A percentile compares a stretch with the other conserved stretches of the same genome.
Evolutionary conservation across 2,797 vertebrate genomes (phyloP).

Genomic region (Sebastes goodei): DNA sequence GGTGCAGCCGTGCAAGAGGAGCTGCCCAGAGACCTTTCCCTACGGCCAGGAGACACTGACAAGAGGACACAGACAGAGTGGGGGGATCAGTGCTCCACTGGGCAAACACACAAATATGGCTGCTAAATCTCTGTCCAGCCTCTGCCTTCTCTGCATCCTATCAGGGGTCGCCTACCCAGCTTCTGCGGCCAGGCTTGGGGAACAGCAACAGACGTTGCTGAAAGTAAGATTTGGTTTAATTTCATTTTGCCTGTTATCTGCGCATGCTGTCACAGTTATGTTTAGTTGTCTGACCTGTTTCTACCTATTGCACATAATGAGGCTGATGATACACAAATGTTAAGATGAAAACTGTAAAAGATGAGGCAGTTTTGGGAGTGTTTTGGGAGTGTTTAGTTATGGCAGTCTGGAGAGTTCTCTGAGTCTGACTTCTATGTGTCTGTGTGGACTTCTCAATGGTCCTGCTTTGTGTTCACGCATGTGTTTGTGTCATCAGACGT

Average conservation of each 20-base stretch:
- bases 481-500: slow-evolving; percentile 41
- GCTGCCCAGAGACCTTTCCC: slow-evolving; percentile 65
- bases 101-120: slow-evolving; percentile 76
- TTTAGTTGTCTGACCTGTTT: background rate
- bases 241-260: background rate
- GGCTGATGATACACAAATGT: background rate
- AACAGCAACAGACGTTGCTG: slow-evolving; percentile 57
- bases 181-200: slow-evolving; percentile 53
- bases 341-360: background rate
- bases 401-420: background rate
- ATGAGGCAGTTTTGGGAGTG: background rate
- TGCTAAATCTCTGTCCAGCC: slow-evolving; percentile 56
- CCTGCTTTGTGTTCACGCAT: slow-evolving; percentile 10
- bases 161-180: slow-evolving; percentile 50
- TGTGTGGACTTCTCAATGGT: background rate
- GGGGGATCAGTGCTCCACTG: slow-evolving; percentile 30
- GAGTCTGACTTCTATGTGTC: background rate
- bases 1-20: slow-evolving; percentile 61
- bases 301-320: background rate
- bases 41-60: slow-evolving; percentile 56
- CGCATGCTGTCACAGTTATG: background rate
- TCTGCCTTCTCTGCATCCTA: slow-evolving; percentile 74
- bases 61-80: slow-evolving; percentile 26
- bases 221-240: slow-evolving; percentile 67
- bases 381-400: background rate